A percentile compares a stretch with the other conserved stretches of the same genome.
These are phyloP conservation scores for Caenorhabditis wallacei DNA, from an alignment of 2,888 invertebrate species.

Conservation along the genomic window DNA sequence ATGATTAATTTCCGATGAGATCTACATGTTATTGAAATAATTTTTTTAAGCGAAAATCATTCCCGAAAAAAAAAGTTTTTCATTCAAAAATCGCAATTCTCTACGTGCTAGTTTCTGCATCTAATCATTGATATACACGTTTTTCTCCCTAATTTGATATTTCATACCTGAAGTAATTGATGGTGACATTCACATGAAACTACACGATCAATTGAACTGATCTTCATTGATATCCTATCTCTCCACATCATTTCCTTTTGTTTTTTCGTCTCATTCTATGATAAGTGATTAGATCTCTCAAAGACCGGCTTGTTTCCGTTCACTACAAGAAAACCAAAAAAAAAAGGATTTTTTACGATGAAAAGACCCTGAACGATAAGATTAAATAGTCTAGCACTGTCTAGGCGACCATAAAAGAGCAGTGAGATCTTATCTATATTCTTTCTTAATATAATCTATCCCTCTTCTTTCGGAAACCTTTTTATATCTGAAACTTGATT, in stretches of 20 bases:
- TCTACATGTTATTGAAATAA: too few relatives aligned
- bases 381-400: conserved; percentile 35
- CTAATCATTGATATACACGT: conserved; percentile 15
- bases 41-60: too few relatives aligned
- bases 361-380: conserved; percentile 20
- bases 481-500: conserved; percentile 14
- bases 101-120: background rate
- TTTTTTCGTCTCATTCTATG: conserved; percentile 15
- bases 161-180: conserved; percentile 30
- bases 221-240: conserved; percentile 25
- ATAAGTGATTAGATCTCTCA: conserved; percentile 34
- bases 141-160: conserved; percentile 17
- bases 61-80: too few relatives aligned
- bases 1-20: too few relatives aligned
- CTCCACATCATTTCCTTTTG: background rate
- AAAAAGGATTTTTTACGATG: conserved; percentile 14
- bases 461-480: background rate
- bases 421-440: conserved; percentile 16
- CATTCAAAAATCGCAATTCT: conserved; percentile 10
- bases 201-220: conserved; percentile 22
- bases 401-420: background rate
- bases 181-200: conserved; percentile 30
- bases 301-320: conserved; percentile 36
- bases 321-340: conserved; percentile 39
- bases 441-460: too few relatives aligned